Evolutionary conservation across 2,797 vertebrate genomes (phyloP).

Genomic region (Danio albolineatus): DNA sequence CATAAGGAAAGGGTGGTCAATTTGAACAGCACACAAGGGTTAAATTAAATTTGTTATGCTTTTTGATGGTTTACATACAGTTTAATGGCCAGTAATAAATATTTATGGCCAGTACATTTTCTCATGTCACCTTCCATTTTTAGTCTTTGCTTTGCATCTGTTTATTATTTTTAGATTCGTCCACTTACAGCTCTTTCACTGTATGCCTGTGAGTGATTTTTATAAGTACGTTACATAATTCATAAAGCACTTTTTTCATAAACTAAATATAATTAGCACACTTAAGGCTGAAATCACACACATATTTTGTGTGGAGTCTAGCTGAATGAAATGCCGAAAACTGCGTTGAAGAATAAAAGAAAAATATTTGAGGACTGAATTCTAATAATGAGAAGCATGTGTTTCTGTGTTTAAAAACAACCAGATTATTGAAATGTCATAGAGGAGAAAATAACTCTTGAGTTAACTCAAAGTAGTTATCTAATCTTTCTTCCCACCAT

Average conservation of each 20-base stretch:
- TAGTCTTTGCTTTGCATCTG: too few relatives aligned
- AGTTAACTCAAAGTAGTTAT: not conserved
- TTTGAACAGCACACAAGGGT: too few relatives aligned
- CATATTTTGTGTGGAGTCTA: not conserved
- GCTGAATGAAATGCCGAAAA: not conserved
- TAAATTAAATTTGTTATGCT: too few relatives aligned
- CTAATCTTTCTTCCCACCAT: not conserved
- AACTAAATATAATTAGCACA: too few relatives aligned
- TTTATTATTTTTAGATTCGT: not conserved
- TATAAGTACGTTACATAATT: not conserved
- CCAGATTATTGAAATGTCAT: not conserved
- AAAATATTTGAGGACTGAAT: not conserved
- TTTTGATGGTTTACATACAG: too few relatives aligned
- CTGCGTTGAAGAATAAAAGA: not conserved
- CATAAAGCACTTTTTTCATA: not conserved
- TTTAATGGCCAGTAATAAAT: too few relatives aligned
- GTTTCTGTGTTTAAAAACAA: constrained; percentile 9
- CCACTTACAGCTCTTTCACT: not conserved
- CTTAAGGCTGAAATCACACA: not conserved
- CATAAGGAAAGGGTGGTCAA: too few relatives aligned
- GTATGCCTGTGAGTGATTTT: not conserved
- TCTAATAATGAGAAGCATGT: not conserved
- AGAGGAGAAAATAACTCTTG: not conserved
- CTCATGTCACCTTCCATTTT: too few relatives aligned
- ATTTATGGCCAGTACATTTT: too few relatives aligned